A percentile compares a stretch with the other conserved stretches of the same genome.
Conservation (phyloP, 2,113 vertebrate genomes). For the Panthera leo region DNA sequence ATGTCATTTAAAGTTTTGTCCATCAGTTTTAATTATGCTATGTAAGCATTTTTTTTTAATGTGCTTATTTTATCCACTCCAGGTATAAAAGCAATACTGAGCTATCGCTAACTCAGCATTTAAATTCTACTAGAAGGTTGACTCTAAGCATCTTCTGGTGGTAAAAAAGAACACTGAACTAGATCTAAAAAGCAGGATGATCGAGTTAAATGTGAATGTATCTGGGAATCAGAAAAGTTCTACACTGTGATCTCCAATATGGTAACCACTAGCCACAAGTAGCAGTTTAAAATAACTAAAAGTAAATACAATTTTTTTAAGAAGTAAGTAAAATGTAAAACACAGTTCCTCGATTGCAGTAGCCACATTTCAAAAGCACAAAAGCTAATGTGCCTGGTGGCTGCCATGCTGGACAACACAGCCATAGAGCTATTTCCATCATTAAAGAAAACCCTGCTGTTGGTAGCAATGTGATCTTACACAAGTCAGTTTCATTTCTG, state of each 20-base stretch:
- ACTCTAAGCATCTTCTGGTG: not conserved
- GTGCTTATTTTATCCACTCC: not conserved
- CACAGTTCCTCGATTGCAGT: not conserved
- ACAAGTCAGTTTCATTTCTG: not conserved
- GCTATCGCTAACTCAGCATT: not conserved
- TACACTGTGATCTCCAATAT: not conserved
- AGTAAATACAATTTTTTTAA: not conserved
- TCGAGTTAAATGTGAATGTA: not conserved
- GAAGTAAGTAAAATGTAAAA: constrained; percentile 43
- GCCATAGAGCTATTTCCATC: not conserved
- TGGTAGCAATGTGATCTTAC: not conserved
- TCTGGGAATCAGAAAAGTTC: not conserved
- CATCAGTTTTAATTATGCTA: constrained; percentile 21
- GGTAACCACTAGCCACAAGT: not conserved
- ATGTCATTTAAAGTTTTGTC: not conserved
- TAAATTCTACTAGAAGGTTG: not conserved
- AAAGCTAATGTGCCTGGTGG: not conserved
- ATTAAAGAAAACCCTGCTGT: not conserved
- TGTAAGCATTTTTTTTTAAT: not conserved
- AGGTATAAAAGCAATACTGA: not conserved
- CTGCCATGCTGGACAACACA: not conserved
- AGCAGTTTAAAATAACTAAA: constrained; percentile 48
- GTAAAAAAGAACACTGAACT: not conserved
- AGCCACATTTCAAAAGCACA: not conserved
- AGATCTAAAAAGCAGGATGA: not conserved